These are phyloP conservation scores for Escarpia spicata DNA, from an alignment of 2,888 invertebrate species.

Conservation along the genomic window DNA sequence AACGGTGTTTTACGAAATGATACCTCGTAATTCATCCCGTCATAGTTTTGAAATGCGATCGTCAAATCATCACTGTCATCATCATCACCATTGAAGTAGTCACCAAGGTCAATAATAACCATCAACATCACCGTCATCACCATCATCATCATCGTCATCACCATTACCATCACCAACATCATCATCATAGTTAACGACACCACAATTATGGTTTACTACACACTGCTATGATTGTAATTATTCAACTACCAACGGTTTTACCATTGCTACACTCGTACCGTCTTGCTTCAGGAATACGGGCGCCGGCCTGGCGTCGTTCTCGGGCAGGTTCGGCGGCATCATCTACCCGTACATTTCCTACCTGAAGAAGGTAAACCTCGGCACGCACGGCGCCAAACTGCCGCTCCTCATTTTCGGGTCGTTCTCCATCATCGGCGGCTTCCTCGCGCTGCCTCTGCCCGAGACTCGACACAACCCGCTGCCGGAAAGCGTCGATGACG, in stretches of 20 bases:
- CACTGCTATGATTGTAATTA: background rate
- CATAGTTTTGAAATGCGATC: too few species aligned
- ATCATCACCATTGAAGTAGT: too few species aligned
- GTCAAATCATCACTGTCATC: too few species aligned
- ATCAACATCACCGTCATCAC: background rate
- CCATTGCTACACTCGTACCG: background rate
- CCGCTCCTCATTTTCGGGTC: conserved; percentile 43
- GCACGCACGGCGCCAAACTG: conserved; percentile 35
- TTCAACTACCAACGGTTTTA: background rate
- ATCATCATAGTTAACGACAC: background rate
- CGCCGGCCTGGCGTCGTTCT: conserved; percentile 40
- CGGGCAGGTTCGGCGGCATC: conserved; percentile 44
- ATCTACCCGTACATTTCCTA: conserved; percentile 44
- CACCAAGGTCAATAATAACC: too few species aligned
- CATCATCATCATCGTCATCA: background rate
- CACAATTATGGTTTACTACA: background rate
- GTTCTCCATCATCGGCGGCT: conserved; percentile 41
- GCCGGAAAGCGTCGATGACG: conserved; percentile 44
- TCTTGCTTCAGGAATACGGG: conserved; percentile 41
- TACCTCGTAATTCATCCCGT: too few species aligned
- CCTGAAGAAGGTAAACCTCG: conserved; percentile 40
- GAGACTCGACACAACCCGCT: conserved; percentile 42
- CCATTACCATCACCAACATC: background rate
- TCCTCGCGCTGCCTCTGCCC: conserved; percentile 42
- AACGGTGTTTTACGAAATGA: too few species aligned